Conservation (phyloP, 2,113 vertebrate genomes). For the Hoplias malabaricus region DNA sequence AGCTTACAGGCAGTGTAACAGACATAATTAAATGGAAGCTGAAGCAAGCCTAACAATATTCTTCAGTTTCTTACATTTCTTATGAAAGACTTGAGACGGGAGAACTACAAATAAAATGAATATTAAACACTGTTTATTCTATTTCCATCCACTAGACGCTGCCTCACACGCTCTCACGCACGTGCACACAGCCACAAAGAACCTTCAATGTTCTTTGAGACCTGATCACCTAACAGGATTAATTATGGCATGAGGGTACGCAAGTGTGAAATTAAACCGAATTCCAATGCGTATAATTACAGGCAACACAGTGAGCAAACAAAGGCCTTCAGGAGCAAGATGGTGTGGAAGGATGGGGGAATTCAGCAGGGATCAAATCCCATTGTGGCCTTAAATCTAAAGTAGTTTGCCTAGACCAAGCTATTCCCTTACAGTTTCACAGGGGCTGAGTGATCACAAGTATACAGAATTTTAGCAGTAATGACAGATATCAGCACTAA, state of each 20-base stretch:
- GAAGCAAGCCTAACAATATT: background rate
- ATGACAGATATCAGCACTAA: too few species aligned
- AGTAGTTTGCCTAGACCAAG: slow-evolving; percentile 38
- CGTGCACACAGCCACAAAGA: slow-evolving; percentile 27
- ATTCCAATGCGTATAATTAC: slow-evolving; percentile 67
- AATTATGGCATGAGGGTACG: slow-evolving; percentile 69
- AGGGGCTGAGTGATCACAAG: too few species aligned
- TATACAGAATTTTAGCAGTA: background rate
- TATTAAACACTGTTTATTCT: background rate
- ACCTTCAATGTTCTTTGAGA: slow-evolving; percentile 61
- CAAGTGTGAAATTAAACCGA: slow-evolving; percentile 72
- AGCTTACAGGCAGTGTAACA: too few species aligned
- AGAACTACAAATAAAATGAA: background rate
- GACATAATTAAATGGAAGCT: background rate
- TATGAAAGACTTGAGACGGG: background rate
- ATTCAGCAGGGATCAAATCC: slow-evolving; percentile 48
- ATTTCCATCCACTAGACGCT: background rate
- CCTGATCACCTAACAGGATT: slow-evolving; percentile 69
- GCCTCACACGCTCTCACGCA: slow-evolving; percentile 30
- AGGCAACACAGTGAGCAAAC: slow-evolving; percentile 60
- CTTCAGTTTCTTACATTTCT: background rate
- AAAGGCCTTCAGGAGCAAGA: slow-evolving; percentile 47
- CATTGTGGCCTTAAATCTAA: slow-evolving; percentile 42
- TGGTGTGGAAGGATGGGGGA: slow-evolving; percentile 47
- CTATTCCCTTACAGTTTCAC: slow-evolving; percentile 15